Evolutionary conservation across 2,888 invertebrate species (phyloP).

Genomic region (Cryptocephalus primarius): DNA sequence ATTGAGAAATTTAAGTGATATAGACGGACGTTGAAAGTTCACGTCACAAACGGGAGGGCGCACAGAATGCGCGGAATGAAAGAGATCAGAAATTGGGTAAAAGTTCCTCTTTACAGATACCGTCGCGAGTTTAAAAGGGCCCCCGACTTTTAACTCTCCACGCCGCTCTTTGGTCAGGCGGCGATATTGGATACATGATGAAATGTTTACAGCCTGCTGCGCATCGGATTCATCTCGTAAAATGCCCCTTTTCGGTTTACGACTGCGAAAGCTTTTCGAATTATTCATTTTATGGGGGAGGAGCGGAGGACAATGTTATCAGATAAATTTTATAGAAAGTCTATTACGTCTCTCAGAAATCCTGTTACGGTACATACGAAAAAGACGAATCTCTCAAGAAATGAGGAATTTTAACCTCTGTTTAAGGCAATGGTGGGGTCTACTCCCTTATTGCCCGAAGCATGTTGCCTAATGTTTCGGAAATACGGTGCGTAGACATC

Average conservation of each 20-base stretch:
- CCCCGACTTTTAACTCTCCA: constrained; percentile 13
- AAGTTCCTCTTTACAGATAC: constrained; percentile 17
- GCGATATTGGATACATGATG: constrained; percentile 24
- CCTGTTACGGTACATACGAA: too few relatives aligned
- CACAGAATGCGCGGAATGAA: constrained; percentile 12
- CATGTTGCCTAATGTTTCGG: too few relatives aligned
- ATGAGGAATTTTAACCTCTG: too few relatives aligned
- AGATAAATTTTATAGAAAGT: too few relatives aligned
- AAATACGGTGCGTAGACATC: too few relatives aligned
- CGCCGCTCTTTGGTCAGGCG: constrained; percentile 18
- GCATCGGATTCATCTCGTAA: constrained; percentile 23
- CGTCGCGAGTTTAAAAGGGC: constrained; percentile 8
- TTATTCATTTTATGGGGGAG: too few relatives aligned
- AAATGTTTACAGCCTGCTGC: constrained; percentile 25
- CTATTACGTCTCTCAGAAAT: too few relatives aligned
- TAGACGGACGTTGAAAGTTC: constrained; percentile 21
- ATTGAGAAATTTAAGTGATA: constrained; percentile 24
- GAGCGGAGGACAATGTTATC: too few relatives aligned
- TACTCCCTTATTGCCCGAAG: too few relatives aligned
- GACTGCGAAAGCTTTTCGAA: constrained; percentile 8
- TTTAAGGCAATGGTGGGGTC: too few relatives aligned
- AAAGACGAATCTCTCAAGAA: too few relatives aligned
- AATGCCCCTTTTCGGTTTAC: constrained; percentile 22
- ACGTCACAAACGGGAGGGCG: constrained; percentile 9
- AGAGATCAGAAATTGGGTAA: constrained; percentile 21